phyloP scores from a whole-genome alignment of 2,888 invertebrate species.

The Lordiphosa andalusiaca region DNA sequence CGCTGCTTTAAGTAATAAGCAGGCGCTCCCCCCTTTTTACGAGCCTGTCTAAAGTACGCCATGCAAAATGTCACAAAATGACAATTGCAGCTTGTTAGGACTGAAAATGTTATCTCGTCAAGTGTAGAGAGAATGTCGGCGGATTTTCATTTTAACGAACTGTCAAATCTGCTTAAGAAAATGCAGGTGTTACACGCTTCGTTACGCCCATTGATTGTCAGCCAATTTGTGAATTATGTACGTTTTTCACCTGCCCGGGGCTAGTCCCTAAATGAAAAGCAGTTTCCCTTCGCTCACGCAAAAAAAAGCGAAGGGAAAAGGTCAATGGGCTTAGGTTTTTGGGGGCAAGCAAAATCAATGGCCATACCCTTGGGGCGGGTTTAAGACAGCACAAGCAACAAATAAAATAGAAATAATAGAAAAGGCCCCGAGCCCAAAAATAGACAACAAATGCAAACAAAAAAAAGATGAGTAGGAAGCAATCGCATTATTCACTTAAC shows the following conservation, averaged over 20 bases:
- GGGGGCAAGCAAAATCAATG: constrained; percentile 42
- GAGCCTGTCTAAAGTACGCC: constrained; percentile 23
- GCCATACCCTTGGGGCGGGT: constrained; percentile 36
- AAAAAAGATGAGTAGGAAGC: constrained; percentile 7
- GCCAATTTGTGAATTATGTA: constrained; percentile 68
- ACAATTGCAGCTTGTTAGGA: constrained; percentile 27
- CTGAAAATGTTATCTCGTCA: constrained; percentile 5
- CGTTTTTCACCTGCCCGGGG: constrained; percentile 52
- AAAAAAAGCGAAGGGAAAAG: constrained; percentile 26
- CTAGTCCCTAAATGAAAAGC: constrained; percentile 26
- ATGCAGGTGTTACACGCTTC: constrained; percentile 40
- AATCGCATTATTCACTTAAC: constrained; percentile 27
- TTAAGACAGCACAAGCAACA: constrained; percentile 40
- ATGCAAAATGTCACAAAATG: constrained; percentile 9
- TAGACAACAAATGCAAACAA: constrained; percentile 12
- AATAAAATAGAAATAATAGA: constrained; percentile 50
- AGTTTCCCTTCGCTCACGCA: neutral
- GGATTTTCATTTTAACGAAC: constrained; percentile 31
- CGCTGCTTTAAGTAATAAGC: constrained; percentile 35
- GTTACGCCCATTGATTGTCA: constrained; percentile 52
- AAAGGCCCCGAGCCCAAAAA: constrained; percentile 10
- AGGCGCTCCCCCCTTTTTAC: constrained; percentile 26
- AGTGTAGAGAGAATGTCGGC: constrained; percentile 12
- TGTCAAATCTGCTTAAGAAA: constrained; percentile 45
- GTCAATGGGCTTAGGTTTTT: constrained; percentile 48